Evolutionary conservation across 2,113 vertebrate genomes (phyloP), one percentile per base, ranked within the genome.

Genomic region (Pelvicachromis taeniatus): DNA sequence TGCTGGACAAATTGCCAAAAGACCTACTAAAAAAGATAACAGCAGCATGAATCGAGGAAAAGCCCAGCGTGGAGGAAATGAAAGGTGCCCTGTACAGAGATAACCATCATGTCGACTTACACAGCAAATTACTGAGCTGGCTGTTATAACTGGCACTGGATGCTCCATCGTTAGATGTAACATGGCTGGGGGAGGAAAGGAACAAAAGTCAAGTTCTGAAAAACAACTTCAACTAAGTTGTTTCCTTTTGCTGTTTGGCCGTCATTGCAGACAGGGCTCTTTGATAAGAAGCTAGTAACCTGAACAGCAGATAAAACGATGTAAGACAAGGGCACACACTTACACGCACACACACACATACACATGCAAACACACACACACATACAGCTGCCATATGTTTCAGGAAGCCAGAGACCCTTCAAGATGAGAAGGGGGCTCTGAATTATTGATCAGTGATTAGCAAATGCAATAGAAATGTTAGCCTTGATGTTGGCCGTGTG

Each of bases 381-480:
- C 95, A 95, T 93, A 94, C 95, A 94, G 82, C 85, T 95, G 94
- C 98, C 98, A 97, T 97, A 97, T 98, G 98, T 96, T 97, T 93
- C 95, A 96, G 97, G 96, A 97, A 97, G 94, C 94, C 93, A 89
- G 96, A 96, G 95, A 96, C 97, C 96, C 97, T 97, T 97, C 96
- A 96, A 97, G 97, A 97, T 96, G 96, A 95, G 91, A 58, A 96
- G 95, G 93, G 73, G 90, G 93, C 95, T 92, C 94, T 99, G 97
- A 98, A 99, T 99, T 98, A 99, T 99, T 99, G 98, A 99, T 98
- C 97, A 97, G 95, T 97, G 97, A 98, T 99, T 98, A 98, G 96
- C 97, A 98, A 98, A 98, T 99, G 97, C 97, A 96, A 98, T 97
- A 96, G 97, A 98, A 99, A 98, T 97, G 97, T 97, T 97, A 97